phyloP scores from a whole-genome alignment of 2,888 invertebrate species.

The Agrilus cyanescens region DNA sequence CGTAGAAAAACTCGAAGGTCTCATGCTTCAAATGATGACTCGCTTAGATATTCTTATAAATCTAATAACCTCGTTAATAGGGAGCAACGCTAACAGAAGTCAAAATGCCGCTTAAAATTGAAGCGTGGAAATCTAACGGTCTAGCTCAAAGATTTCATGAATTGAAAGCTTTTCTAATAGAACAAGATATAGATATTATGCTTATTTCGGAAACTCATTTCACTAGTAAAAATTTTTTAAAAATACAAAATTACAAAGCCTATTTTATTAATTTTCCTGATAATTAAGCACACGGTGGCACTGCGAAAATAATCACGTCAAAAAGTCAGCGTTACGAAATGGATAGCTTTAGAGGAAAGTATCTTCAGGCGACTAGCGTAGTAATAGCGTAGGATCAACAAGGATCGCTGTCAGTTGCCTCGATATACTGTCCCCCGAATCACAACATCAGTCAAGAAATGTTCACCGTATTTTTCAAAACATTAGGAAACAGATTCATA shows the following conservation, averaged over 20 bases:
- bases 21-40: no score
- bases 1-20: no score
- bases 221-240: slow-evolving; percentile 11
- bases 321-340: slow-evolving; percentile 12
- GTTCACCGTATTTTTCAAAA: slow-evolving; percentile 12
- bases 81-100: slow-evolving; percentile 7
- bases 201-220: slow-evolving; percentile 13
- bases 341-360: slow-evolving; percentile 7
- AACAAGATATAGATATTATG: slow-evolving; percentile 12
- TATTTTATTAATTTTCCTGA: slow-evolving; percentile 13
- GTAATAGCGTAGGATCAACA: slow-evolving; percentile 9
- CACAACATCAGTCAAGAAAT: slow-evolving; percentile 12
- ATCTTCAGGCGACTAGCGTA: slow-evolving; percentile 15
- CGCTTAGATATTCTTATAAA: slow-evolving; percentile 1
- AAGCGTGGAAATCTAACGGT: slow-evolving; percentile 15
- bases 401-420: slow-evolving; percentile 10
- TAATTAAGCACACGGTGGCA: slow-evolving; percentile 11
- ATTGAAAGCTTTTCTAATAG: slow-evolving; percentile 9
- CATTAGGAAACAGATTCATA: slow-evolving; percentile 13
- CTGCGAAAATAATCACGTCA: slow-evolving; percentile 11
- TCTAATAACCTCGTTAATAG: slow-evolving; percentile 7
- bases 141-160: slow-evolving; percentile 11
- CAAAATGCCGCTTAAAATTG: slow-evolving; percentile 12
- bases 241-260: slow-evolving; percentile 12
- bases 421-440: slow-evolving; percentile 13